Base-by-base conservation (phyloP, 1,140 invertebrate genomes). In the Achatina immaculata region DNA sequence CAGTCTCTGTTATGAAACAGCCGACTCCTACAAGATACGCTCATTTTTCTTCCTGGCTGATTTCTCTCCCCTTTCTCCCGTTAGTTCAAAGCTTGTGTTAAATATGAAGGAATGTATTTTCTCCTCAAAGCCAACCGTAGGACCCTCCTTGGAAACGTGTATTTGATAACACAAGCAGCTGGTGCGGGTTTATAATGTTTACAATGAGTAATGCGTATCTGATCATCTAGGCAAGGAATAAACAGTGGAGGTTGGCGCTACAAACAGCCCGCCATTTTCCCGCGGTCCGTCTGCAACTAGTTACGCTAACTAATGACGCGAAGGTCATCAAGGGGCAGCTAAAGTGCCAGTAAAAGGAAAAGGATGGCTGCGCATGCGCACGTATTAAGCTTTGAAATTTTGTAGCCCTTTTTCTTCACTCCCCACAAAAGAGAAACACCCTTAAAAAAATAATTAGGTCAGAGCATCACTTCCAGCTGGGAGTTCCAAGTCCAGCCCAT, bases 111-210 rank as follows among this genome's bases (percentile, higher is more conserved):
- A 62, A 62, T 2, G 58, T 34, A 62, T 34, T 62, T 31, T 31
- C 58, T 62, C 9, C 16, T 62, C 58, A 62, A 62, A 62, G n/a
- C 31, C 31, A 31, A 62, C 28, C 2, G 58, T 4, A 62, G 58
- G n/a, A 31, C 6, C 28, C 58, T 62, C n/a, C 24, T 69, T 42
- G 38, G 68, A 69, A 69, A 69, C 9, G 36, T 19, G 28, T 11
- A 51, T 45, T n/a, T 51, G 48, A 74, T 74, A 74, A 74, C 42
- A 34, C 16, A 43, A 36, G 28, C 72, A 74, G 72, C 72, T 74
- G 72, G 72, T 31, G 9, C 28, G 21, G n/a, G 48, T 74, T 51
- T 74, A 74, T 74, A 74, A 74, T 74, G 72, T 74, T 74, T 74
- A 74, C 45, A 74, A 31, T 74, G 24, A 14, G 72, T 74, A 74